Conservation (phyloP, 2,888 invertebrate genomes). For the Mythimna loreyi region DNA sequence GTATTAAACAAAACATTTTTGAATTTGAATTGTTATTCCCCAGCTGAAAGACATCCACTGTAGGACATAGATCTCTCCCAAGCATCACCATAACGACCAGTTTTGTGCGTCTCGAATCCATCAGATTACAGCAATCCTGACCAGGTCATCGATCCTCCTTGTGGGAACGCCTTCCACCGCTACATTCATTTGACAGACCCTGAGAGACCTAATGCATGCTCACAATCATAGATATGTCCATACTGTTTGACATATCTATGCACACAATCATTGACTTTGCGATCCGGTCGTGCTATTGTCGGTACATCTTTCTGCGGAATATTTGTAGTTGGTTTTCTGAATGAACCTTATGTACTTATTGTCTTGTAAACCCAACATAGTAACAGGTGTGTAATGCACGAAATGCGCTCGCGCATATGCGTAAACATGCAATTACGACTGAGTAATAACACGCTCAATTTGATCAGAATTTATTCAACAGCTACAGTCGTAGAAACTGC, state of each 20-base stretch:
- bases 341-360: not conserved
- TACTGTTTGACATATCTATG: too few relatives aligned
- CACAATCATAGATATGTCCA: too few relatives aligned
- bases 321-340: slow-evolving; percentile 16
- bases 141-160: too few relatives aligned
- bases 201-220: not conserved
- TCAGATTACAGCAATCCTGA: too few relatives aligned
- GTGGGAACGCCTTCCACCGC: too few relatives aligned
- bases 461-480: slow-evolving; percentile 60
- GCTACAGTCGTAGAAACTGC: slow-evolving; percentile 53
- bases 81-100: too few relatives aligned
- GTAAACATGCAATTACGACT: slow-evolving; percentile 61
- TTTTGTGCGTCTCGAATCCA: too few relatives aligned
- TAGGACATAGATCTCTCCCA: too few relatives aligned
- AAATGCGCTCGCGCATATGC: slow-evolving; percentile 54
- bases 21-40: too few relatives aligned
- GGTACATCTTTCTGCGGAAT: not conserved
- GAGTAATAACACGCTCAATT: slow-evolving; percentile 68
- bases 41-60: too few relatives aligned
- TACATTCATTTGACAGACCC: not conserved
- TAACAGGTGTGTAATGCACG: slow-evolving; percentile 52
- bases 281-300: not conserved
- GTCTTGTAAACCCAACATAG: not conserved
- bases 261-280: not conserved
- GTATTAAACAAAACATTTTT: too few relatives aligned